These are phyloP conservation scores for Autographa pulchrina DNA, from an alignment of 2,888 invertebrate genomes.

Conservation along the genomic window DNA sequence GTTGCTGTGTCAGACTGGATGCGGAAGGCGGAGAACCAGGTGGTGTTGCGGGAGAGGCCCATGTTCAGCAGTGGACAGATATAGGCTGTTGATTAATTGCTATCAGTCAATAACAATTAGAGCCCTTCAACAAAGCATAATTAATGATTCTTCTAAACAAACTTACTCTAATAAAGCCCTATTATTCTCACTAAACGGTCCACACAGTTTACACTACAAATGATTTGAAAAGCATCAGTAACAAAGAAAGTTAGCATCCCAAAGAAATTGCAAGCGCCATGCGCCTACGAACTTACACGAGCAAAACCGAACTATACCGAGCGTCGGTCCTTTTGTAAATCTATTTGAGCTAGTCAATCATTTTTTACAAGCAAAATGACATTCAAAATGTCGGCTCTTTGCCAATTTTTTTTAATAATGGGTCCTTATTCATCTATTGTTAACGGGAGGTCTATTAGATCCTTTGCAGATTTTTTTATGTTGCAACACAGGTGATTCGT, in stretches of 20 bases:
- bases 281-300: constrained; percentile 44
- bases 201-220: constrained; percentile 30
- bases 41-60: too few relatives aligned
- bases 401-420: constrained; percentile 76
- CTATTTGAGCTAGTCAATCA: constrained; percentile 74
- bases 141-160: not conserved
- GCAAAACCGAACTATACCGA: constrained; percentile 27
- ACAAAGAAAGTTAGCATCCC: constrained; percentile 39
- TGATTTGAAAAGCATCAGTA: constrained; percentile 13
- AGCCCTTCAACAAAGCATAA: not conserved
- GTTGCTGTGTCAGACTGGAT: too few relatives aligned
- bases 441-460: constrained; percentile 76
- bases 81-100: not conserved
- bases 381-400: constrained; percentile 74
- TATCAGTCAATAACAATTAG: not conserved
- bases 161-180: not conserved
- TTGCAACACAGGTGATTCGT: constrained; percentile 73
- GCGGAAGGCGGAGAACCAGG: too few relatives aligned
- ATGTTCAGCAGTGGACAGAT: too few relatives aligned
- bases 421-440: constrained; percentile 76
- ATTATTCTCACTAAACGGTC: constrained; percentile 9
- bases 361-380: constrained; percentile 78
- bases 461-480: constrained; percentile 74
- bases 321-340: constrained; percentile 58
- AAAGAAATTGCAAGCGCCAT: constrained; percentile 5